Evolutionary conservation across 1,140 invertebrate genomes (phyloP), one percentile per base, ranked within the genome.

Genomic region (Luehdorfia chinensis): DNA sequence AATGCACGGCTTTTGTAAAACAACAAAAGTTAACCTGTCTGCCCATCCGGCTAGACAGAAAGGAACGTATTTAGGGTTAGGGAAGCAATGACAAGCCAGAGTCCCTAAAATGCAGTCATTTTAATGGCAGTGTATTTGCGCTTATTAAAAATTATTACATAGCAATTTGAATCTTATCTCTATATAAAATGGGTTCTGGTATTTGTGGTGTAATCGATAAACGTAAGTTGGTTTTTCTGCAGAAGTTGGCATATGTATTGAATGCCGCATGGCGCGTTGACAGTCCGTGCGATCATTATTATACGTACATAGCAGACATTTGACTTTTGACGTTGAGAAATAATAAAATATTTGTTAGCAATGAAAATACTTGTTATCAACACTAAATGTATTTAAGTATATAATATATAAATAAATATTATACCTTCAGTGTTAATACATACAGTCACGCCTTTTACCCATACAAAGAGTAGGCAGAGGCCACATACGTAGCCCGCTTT

Each of bases 11-110:
- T 75, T 79, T 83, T 76, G 59, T 75, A 65, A 62, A 75, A 78
- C 66, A 73, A 83, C 79, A 85, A 85, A 85, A 84, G 81, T 78
- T 75, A 80, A 84, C 81, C 81, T 85, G 81, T 85, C 78, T 64
- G 58, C 60, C 68, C 66, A 66, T 71, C 72, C 68, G 68, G 58
- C 57, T 61, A 52, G 61, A 67, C 66, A 66, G 66, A 79, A 83
- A 70, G 61, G 64, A 79, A 66, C 67, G 73, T 76, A 76, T 78
- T 83, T 84, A 85, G 81, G 81, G 81, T 78, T 84, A 73, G 71
- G 68, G 72, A 77, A 73, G 69, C 76, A 80, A 75, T 84, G 81
- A 85, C 77, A 83, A 72, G 75, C 67, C 54, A 51, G 46, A 65
- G 52, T 71, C 71, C 70, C 69, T 61, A 70, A 66, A 77, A 79